These are phyloP conservation scores for Orius laevigatus DNA, from an alignment of 1,140 invertebrate species.

Conservation along the genomic window DNA sequence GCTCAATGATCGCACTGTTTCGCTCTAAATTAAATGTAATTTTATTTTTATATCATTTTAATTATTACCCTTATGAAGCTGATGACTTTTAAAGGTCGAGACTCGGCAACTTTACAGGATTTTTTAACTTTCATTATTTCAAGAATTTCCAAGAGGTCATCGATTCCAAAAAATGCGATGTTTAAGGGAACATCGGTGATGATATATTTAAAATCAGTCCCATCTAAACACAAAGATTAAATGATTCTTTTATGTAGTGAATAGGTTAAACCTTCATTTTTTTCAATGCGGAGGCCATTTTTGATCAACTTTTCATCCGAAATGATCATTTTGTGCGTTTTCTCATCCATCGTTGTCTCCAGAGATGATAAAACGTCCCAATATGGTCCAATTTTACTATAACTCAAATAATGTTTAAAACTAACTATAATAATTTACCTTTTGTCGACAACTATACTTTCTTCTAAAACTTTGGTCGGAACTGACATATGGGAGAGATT, in stretches of 20 bases:
- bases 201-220: conserved; percentile 2
- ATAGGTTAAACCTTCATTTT: conserved; percentile 13
- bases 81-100: conserved; percentile 15
- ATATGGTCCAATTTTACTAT: conserved; percentile 15
- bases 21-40: no score
- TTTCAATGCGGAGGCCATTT: conserved; percentile 22
- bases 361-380: conserved; percentile 17
- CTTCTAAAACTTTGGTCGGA: conserved; percentile 17
- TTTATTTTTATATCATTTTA: no score
- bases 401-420: not conserved
- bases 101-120: not conserved
- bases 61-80: conserved; percentile 13
- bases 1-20: no score
- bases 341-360: conserved; percentile 13
- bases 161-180: conserved; percentile 13
- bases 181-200: conserved; percentile 15
- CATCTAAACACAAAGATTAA: not conserved
- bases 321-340: conserved; percentile 10
- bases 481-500: conserved; percentile 14
- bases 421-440: conserved; percentile 10
- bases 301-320: conserved; percentile 19
- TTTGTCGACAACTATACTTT: conserved; percentile 10
- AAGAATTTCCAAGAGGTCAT: conserved; percentile 16
- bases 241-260: not conserved
- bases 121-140: conserved; percentile 9